These are phyloP conservation scores for Diabrotica virgifera DNA, from an alignment of 1,140 invertebrate genomes.

Conservation along the genomic window DNA sequence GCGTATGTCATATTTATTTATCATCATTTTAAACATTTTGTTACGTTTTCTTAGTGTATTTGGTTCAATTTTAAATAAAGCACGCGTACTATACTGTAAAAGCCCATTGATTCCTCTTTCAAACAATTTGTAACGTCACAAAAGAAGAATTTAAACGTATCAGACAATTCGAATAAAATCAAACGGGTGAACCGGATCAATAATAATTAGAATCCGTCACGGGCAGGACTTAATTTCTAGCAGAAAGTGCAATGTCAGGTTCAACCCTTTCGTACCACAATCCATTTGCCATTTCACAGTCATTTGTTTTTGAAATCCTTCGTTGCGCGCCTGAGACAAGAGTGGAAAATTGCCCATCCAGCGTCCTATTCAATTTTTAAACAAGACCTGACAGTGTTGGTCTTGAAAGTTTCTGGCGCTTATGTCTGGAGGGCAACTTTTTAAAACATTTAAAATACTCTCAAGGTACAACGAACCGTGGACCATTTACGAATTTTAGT, in stretches of 20 bases:
- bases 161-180: background rate
- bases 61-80: too few species aligned
- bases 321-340: background rate
- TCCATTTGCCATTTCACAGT: constrained; percentile 4
- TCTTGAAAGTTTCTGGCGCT: too few species aligned
- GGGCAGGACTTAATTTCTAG: constrained; percentile 7
- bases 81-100: too few species aligned
- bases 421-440: too few species aligned
- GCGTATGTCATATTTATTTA: too few species aligned
- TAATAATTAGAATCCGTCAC: constrained; percentile 12
- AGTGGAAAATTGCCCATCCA: background rate
- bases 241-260: constrained; percentile 9
- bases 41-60: too few species aligned
- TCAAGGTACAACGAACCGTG: too few species aligned
- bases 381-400: background rate
- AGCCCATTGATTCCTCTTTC: too few species aligned
- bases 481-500: too few species aligned
- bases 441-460: too few species aligned
- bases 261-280: constrained; percentile 9
- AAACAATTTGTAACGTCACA: too few species aligned
- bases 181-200: background rate
- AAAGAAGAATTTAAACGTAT: background rate
- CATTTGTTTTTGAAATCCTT: constrained; percentile 4
- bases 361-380: background rate
- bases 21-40: too few species aligned